A percentile compares a stretch with the other conserved stretches of the same genome.
Conservation (phyloP, 2,888 invertebrate species). For the Liopterus haemorrhoidalis region DNA sequence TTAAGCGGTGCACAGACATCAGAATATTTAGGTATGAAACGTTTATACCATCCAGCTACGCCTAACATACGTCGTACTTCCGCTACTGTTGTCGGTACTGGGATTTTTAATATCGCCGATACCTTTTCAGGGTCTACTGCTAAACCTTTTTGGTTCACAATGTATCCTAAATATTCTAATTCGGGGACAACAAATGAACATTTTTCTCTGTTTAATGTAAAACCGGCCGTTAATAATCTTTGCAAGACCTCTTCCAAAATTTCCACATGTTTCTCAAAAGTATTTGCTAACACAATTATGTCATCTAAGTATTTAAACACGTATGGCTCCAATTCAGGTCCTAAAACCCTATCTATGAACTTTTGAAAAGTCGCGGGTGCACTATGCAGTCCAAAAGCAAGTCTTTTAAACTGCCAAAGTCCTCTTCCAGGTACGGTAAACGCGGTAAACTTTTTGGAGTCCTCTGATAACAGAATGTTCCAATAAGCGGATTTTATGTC, state of each 20-base stretch:
- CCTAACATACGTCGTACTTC: no score
- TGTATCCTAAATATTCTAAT: no score
- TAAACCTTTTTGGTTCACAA: no score
- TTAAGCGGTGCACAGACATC: neutral
- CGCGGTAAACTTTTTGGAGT: conserved; percentile 33
- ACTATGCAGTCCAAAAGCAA: conserved; percentile 34
- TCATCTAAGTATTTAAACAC: conserved; percentile 33
- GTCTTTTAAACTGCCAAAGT: conserved; percentile 31
- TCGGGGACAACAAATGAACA: no score
- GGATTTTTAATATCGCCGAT: no score
- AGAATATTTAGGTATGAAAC: neutral
- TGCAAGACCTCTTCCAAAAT: neutral
- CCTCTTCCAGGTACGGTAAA: conserved; percentile 33
- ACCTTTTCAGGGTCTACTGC: no score
- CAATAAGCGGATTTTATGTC: conserved; percentile 6
- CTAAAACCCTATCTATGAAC: conserved; percentile 30
- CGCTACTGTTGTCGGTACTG: no score
- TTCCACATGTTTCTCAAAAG: neutral
- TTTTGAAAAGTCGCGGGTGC: conserved; percentile 31
- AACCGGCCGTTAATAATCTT: neutral
- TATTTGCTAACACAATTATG: no score
- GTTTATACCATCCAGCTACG: no score
- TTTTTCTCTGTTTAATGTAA: neutral
- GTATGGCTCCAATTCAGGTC: conserved; percentile 29
- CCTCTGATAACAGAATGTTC: conserved; percentile 20